Percentiles rank a stretch among this genome's conserved stretches.
Evolutionary conservation across 2,113 vertebrate genomes (phyloP).

Genomic region (Dasyprocta punctata): DNA sequence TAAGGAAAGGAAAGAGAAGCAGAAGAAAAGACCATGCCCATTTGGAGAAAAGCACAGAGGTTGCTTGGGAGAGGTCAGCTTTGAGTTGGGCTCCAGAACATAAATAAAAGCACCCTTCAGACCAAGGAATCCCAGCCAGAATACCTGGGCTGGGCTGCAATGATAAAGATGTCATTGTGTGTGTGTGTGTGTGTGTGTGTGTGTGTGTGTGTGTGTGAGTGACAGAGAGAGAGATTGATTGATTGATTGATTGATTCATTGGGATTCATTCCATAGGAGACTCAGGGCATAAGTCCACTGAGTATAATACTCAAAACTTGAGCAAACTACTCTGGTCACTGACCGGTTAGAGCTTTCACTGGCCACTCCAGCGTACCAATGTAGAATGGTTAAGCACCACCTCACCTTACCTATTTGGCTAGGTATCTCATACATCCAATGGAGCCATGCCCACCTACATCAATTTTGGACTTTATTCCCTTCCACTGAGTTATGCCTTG

Average conservation of each 20-base stretch:
- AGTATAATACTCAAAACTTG: neutral
- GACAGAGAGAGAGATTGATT: no score
- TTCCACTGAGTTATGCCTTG: neutral
- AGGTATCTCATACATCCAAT: neutral
- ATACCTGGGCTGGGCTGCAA: accelerated
- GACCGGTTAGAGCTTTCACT: neutral
- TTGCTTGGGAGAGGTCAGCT: neutral
- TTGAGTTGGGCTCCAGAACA: neutral
- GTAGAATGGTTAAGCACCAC: neutral
- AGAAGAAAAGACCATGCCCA: neutral
- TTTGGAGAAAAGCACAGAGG: neutral
- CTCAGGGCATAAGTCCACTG: neutral
- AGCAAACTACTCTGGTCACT: neutral
- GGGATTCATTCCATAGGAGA: no score
- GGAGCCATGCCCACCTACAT: neutral
- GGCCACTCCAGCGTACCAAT: neutral
- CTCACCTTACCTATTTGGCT: neutral
- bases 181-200: neutral
- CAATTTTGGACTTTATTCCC: neutral
- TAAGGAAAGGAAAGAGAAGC: neutral
- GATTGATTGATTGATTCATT: no score
- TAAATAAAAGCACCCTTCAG: neutral
- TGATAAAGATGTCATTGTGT: neutral
- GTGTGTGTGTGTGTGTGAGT: neutral
- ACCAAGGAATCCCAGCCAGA: neutral